Conservation (phyloP, 1,140 invertebrate genomes). For the Apis laboriosa region DNA sequence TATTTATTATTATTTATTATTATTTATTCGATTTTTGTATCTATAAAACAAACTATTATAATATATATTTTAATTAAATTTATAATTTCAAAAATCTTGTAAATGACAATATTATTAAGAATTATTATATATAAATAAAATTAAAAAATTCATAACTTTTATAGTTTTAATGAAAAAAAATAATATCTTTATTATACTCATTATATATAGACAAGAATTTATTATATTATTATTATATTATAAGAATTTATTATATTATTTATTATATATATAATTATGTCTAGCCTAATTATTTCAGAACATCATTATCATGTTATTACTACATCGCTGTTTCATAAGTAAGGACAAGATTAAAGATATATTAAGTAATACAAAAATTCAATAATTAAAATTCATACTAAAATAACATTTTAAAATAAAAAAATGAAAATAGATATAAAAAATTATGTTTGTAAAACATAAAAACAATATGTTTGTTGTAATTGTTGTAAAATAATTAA, state of each 20-base stretch:
- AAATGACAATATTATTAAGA: no score
- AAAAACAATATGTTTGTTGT: no score
- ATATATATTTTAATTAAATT: no score
- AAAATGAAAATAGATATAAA: not conserved
- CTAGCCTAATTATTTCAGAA: not conserved
- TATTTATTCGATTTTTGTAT: no score
- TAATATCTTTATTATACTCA: not conserved
- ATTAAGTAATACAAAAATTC: not conserved
- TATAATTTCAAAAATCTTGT: no score
- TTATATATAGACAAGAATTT: no score
- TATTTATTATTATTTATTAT: no score
- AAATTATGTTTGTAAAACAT: not conserved
- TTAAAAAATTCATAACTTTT: no score
- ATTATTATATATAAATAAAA: not conserved
- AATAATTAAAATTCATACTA: not conserved
- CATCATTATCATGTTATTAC: not conserved
- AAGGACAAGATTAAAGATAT: not conserved
- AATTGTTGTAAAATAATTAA: no score
- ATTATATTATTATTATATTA: not conserved
- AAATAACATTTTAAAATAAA: not conserved
- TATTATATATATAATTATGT: slow-evolving; percentile 9
- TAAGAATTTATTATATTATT: no score
- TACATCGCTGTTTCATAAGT: slow-evolving; percentile 4
- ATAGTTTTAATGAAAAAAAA: no score
- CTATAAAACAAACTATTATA: no score